phyloP scores from a whole-genome alignment of 1,140 invertebrate genomes.

The Pissodes strobi region DNA sequence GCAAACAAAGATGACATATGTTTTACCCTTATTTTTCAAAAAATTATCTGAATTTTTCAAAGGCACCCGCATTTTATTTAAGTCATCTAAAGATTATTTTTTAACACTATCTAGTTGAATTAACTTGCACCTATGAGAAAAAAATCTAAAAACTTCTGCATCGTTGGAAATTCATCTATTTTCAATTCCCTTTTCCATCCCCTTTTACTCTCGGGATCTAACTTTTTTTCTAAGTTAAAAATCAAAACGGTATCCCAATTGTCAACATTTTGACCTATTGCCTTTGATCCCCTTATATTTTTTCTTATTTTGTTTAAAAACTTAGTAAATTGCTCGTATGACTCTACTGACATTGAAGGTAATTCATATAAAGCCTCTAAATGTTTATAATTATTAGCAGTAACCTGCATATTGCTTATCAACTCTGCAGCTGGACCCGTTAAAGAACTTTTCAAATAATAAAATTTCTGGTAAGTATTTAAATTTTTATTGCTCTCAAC shows the following conservation, averaged over 20 bases:
- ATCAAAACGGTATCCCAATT: neutral
- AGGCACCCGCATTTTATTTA: neutral
- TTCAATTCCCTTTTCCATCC: neutral
- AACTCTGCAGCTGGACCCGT: no score
- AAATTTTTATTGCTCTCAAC: neutral
- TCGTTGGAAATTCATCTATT: neutral
- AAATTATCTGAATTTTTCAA: neutral
- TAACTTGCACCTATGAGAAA: neutral
- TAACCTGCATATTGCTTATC: no score
- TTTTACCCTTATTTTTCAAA: no score
- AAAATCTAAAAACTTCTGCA: neutral
- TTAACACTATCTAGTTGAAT: neutral
- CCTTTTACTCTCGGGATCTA: neutral
- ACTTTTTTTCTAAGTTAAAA: neutral
- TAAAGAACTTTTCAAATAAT: no score
- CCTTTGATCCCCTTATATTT: neutral
- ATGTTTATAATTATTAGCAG: no score
- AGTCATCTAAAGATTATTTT: neutral
- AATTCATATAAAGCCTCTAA: neutral
- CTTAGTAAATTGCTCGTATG: neutral
- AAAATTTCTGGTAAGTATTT: no score
- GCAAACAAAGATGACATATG: neutral
- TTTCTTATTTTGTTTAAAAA: neutral
- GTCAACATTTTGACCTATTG: neutral
- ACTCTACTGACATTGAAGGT: neutral